Percentiles rank a stretch among this genome's conserved stretches.
phyloP scores from a whole-genome alignment of 2,113 vertebrate genomes.

The Gambusia holbrooki region DNA sequence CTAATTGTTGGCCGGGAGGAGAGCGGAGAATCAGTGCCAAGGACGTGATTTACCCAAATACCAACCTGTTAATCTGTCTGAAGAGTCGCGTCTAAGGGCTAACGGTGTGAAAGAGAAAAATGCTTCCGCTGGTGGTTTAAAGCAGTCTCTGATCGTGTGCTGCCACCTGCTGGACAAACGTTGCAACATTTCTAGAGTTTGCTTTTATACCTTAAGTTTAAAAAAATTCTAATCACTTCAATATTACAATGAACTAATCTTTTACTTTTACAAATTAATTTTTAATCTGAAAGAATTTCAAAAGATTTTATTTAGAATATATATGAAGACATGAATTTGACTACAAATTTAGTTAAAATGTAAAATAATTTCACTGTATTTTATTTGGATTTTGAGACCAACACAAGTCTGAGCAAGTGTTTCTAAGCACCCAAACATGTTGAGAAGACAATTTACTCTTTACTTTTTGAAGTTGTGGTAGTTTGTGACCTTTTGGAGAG shows the following conservation, averaged over 20 bases:
- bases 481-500: no score
- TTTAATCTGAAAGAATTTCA: not conserved
- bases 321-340: no score
- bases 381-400: no score
- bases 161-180: constrained; percentile 64
- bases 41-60: constrained; percentile 45
- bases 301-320: no score
- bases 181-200: not conserved
- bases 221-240: not conserved
- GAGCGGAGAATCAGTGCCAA: constrained; percentile 26
- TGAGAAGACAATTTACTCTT: no score
- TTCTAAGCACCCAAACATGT: no score
- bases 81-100: not conserved
- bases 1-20: constrained; percentile 14
- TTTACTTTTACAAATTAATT: no score
- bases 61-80: constrained; percentile 45
- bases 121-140: not conserved
- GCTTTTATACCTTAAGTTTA: not conserved
- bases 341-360: no score
- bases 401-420: no score
- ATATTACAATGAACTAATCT: not conserved
- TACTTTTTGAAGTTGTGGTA: no score
- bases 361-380: no score
- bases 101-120: constrained; percentile 1
- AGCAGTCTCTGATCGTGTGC: not conserved